Conservation (phyloP, 2,888 invertebrate genomes). For the Alentia gelatinosa region DNA sequence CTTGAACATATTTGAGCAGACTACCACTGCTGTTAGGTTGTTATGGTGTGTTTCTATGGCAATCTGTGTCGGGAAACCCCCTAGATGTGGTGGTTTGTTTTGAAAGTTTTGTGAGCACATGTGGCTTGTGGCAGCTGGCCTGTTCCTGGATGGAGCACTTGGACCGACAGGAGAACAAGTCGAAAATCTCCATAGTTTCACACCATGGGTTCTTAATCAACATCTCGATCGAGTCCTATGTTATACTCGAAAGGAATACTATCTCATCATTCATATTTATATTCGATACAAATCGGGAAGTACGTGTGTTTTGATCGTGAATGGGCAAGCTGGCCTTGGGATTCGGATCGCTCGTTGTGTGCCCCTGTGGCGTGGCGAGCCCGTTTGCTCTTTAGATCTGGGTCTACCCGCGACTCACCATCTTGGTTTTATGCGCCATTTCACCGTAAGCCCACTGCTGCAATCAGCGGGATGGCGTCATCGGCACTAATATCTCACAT, state of each 20-base stretch:
- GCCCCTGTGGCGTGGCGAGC: constrained; percentile 4
- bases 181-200: constrained; percentile 52
- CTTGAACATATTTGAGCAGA: not conserved
- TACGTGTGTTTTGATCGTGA: not conserved
- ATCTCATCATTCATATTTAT: not conserved
- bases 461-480: constrained; percentile 44
- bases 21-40: not conserved
- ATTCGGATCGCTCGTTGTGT: not conserved
- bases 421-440: constrained; percentile 54
- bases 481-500: constrained; percentile 37
- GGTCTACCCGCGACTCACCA: constrained; percentile 44
- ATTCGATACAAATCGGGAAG: not conserved
- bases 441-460: constrained; percentile 51
- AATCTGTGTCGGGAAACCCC: constrained; percentile 50
- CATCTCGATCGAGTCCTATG: not conserved
- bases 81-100: constrained; percentile 45
- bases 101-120: constrained; percentile 50
- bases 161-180: constrained; percentile 39
- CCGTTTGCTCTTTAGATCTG: constrained; percentile 36
- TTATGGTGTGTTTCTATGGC: not conserved
- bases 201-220: constrained; percentile 34
- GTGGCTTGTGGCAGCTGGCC: constrained; percentile 42
- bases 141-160: constrained; percentile 47
- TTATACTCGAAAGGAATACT: not conserved
- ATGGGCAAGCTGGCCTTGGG: not conserved